Base-by-base conservation (phyloP, 2,888 invertebrate species). In the Ashinkailepas kermadecensis region DNA sequence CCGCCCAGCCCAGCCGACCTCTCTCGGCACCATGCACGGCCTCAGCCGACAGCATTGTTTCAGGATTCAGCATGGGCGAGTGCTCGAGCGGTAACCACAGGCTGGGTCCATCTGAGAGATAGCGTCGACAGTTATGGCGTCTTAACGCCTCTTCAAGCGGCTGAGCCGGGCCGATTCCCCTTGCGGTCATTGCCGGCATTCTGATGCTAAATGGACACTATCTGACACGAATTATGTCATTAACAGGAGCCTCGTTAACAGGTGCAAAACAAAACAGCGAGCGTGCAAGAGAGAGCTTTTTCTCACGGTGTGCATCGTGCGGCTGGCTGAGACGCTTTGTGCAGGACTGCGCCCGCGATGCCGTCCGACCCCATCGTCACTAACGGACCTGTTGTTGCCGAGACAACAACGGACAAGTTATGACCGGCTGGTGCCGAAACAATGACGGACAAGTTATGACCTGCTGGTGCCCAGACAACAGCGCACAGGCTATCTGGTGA, bases 71-170 rank as follows among this genome's bases (percentile, higher is more conserved):
- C n/a, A 12, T 12, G 12, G n/a, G 25, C 25, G 13, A 25, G 25
- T 12, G 67, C 25, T 25, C n/a, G n/a, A 4, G 67, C 9, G 25
- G 9, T 25, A 54, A 74, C 54, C 21, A 74, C 54, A 74, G 74
- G 74, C 54, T 54, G 54, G 54, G 15, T 39, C 6, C 54, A 10
- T 6, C 54, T 15, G 8, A 11, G 54, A 11, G 54, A 74, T 54
- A 18, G 54, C 8, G 54, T 54, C 13, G 7, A 12, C 9, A 74
- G 74, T 54, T 74, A 74, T 74, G 74, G 54, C 74, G 54, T 25
- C 54, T 74, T 74, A 74, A 74, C 74, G 54, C 74, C 74, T 74
- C 74, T 74, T 15, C 54, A 54, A 74, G 54, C 74, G 54, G 74
- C 8, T 10, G 54, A 54, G 39, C 3, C 7, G 54, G 9, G 7